phyloP scores from a whole-genome alignment of 2,888 invertebrate species.

The Torymus texanus region DNA sequence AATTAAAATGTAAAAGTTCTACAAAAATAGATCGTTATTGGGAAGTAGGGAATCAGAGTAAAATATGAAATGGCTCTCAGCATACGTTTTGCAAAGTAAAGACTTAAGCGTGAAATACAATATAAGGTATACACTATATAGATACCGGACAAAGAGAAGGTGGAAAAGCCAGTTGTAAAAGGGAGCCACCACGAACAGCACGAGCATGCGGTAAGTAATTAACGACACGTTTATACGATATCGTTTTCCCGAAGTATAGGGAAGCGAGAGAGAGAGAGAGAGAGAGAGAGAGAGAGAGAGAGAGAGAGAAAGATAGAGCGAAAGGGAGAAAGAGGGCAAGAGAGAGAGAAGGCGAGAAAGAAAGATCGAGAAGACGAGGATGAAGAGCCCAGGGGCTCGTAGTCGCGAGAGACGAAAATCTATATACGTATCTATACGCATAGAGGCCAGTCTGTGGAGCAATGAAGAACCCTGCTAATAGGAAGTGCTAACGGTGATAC shows the following conservation, averaged over 20 bases:
- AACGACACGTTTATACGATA: conserved; percentile 72
- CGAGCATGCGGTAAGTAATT: conserved; percentile 67
- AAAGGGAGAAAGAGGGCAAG: conserved; percentile 56
- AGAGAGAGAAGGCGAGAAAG: conserved; percentile 49
- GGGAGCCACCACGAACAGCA: conserved; percentile 54
- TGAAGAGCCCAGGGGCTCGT: conserved; percentile 23
- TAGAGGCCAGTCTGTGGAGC: conserved; percentile 54
- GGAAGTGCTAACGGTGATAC: conserved; percentile 72
- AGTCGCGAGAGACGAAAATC: conserved; percentile 10
- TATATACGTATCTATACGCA: conserved; percentile 2
- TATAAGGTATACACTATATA: too few relatives aligned
- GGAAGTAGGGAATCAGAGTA: too few relatives aligned
- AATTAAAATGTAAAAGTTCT: too few relatives aligned
- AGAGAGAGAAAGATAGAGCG: conserved; percentile 44
- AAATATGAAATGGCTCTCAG: too few relatives aligned
- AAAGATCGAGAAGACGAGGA: conserved; percentile 53
- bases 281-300: conserved; percentile 57
- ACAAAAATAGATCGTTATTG: too few relatives aligned
- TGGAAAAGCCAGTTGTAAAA: conserved; percentile 48
- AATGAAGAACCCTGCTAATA: conserved; percentile 72
- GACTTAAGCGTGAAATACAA: conserved; percentile 12
- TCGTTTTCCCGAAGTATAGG: conserved; percentile 59
- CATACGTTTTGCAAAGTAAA: background rate
- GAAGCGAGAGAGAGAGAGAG: conserved; percentile 26
- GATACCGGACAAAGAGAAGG: too few relatives aligned